phyloP scores from a whole-genome alignment of 1,140 invertebrate genomes.

The Panulirus ornatus region DNA sequence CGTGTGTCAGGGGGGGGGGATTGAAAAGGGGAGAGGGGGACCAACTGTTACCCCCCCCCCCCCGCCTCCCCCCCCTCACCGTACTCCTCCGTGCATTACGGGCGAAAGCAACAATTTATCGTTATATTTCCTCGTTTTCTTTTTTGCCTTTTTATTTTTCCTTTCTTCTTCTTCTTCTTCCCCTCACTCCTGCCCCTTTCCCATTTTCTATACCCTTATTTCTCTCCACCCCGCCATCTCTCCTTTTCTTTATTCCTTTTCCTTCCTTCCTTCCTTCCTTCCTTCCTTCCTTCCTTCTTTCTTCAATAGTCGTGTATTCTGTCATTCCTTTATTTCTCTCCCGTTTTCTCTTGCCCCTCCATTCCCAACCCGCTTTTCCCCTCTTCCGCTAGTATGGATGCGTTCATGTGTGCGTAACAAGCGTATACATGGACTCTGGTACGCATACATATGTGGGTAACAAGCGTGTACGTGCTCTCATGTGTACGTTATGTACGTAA shows the following conservation, averaged over 20 bases:
- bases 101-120: background rate
- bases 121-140: background rate
- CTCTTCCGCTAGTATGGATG: background rate
- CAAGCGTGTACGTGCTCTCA: no score
- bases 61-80: background rate
- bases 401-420: background rate
- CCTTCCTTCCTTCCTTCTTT: background rate
- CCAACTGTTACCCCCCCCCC: background rate
- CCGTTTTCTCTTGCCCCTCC: background rate
- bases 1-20: background rate
- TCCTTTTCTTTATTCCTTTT: background rate
- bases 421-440: background rate
- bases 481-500: no score
- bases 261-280: background rate
- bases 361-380: no score
- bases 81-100: background rate
- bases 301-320: background rate
- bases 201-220: background rate
- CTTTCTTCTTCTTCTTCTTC: background rate
- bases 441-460: background rate
- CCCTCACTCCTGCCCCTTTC: background rate
- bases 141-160: background rate
- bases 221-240: background rate
- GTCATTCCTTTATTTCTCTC: conserved; percentile 1
- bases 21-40: background rate